Evolutionary conservation across 2,113 vertebrate species (phyloP), one percentile per base, ranked within the genome.

Genomic region (Nestor notabilis): DNA sequence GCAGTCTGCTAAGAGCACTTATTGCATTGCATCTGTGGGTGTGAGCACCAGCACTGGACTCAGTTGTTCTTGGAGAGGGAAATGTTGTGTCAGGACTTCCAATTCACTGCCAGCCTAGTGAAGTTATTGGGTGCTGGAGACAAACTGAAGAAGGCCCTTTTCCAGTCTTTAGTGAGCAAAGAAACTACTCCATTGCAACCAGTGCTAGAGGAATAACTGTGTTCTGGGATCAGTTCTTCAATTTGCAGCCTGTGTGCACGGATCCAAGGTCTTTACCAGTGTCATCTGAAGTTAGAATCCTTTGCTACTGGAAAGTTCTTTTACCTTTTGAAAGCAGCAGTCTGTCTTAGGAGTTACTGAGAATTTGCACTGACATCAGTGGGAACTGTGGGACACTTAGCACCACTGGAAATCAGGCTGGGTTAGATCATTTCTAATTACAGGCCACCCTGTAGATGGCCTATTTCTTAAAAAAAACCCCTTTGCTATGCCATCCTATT

Each of bases 111-210:
- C 4, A 20, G n/a, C 43, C 71, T 41, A 15, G 17, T 78, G 39
- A 74, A 89, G 44, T 58, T 82, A 33, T 9, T 58, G 29, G 10
- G 20, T n/a, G 37, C 9, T 94, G 55, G 17, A 75, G 8, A 58
- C 11, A 43, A 53, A 43, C 7, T 47, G 49, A 74, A 83, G 70
- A 11, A 50, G 35, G 13, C 18, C 18, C 6, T 70, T 39, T 39
- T 76, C 80, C 47, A 28, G 49, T n/a, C 25, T 83, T 55, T 17
- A 61, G 49, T 15, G 50, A 76, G 33, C n/a, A 80, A 72, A 50
- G 49, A 33, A 87, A n/a, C 4, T 9, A 5, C 24, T 71, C 9
- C 0, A 0, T 12, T 83, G 14, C 83, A 49, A 55, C 35, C 7
- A 35, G 18, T 78, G n/a, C 31, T 90, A 17, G 83, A 44, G 47